Conservation (phyloP, 2,888 invertebrate genomes). For the Danaus chrysippus region DNA sequence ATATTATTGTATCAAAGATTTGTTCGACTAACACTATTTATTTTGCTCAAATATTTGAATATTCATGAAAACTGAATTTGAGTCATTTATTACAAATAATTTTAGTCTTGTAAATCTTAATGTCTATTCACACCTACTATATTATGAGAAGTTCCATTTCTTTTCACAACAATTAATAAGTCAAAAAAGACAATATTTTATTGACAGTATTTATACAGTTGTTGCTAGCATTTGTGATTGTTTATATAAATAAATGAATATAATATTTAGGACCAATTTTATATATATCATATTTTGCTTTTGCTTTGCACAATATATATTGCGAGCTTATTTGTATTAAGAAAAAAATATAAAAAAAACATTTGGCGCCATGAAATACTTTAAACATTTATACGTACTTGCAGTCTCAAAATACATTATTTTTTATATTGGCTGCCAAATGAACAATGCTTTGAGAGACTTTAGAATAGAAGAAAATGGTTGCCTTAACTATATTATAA, state of each 20-base stretch:
- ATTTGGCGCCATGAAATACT: not conserved
- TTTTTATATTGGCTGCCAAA: not conserved
- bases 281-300: slow-evolving; percentile 7
- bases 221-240: not conserved
- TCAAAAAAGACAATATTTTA: too few species aligned
- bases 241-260: not conserved
- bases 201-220: too few species aligned
- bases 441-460: not conserved
- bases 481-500: slow-evolving; percentile 17
- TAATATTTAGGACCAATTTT: slow-evolving; percentile 10
- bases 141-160: too few species aligned
- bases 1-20: too few species aligned
- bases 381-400: not conserved
- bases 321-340: slow-evolving; percentile 1
- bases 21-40: too few species aligned
- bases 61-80: not conserved
- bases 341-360: not conserved
- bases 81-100: not conserved
- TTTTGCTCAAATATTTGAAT: not conserved
- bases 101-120: not conserved
- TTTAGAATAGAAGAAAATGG: slow-evolving; percentile 20
- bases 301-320: slow-evolving; percentile 10
- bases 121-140: too few species aligned
- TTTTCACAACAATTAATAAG: too few species aligned
- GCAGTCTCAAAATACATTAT: not conserved